phyloP scores from a whole-genome alignment of 2,888 invertebrate species.

The Mactromeris polynyma region DNA sequence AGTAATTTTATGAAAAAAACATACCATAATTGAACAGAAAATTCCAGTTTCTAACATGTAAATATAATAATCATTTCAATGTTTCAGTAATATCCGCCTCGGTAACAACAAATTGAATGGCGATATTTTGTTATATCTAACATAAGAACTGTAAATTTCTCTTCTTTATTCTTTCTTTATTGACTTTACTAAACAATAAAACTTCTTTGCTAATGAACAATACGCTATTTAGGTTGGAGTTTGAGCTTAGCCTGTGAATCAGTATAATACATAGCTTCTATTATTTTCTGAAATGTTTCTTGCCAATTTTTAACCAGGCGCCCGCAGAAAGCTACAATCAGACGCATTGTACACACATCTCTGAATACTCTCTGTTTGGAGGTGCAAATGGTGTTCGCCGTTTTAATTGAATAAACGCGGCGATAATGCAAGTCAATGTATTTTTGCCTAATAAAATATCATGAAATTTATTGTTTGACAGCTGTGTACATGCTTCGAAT shows the following conservation, averaged over 20 bases:
- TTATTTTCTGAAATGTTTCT: constrained; percentile 34
- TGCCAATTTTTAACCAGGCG: constrained; percentile 42
- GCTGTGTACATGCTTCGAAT: constrained; percentile 1
- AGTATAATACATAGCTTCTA: constrained; percentile 35
- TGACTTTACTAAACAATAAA: constrained; percentile 48
- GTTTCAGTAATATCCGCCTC: not conserved
- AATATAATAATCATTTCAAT: constrained; percentile 16
- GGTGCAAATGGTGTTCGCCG: not conserved
- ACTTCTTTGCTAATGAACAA: constrained; percentile 54
- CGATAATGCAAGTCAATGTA: constrained; percentile 10
- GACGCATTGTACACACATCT: constrained; percentile 21
- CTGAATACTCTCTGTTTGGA: constrained; percentile 10
- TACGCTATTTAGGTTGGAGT: constrained; percentile 48
- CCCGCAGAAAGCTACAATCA: constrained; percentile 30
- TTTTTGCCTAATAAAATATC: constrained; percentile 7
- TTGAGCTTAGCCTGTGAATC: constrained; percentile 21
- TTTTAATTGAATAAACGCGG: constrained; percentile 13
- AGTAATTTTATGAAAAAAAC: constrained; percentile 19
- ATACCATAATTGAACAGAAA: constrained; percentile 20
- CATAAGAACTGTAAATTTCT: constrained; percentile 31
- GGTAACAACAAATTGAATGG: constrained; percentile 27
- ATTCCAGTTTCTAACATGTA: constrained; percentile 1
- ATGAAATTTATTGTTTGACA: constrained; percentile 2
- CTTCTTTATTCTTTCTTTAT: constrained; percentile 48
- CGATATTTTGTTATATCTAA: constrained; percentile 30